Percentiles rank a stretch among this genome's conserved stretches.
phyloP scores from a whole-genome alignment of 1,140 invertebrate species.

The Maconellicoccus hirsutus region DNA sequence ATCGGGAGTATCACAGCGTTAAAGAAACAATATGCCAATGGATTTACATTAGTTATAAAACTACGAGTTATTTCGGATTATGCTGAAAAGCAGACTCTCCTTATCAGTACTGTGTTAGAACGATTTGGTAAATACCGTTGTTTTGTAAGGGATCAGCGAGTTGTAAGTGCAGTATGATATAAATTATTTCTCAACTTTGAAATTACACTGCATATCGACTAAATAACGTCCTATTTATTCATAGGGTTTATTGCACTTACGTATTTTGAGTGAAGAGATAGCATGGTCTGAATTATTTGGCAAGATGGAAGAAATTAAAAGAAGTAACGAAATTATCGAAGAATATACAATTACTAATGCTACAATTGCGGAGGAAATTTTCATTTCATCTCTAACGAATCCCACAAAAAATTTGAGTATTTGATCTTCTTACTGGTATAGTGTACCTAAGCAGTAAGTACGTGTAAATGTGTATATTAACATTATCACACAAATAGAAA shows the following conservation, averaged over 20 bases:
- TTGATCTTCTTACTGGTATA: too few relatives aligned
- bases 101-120: conserved; percentile 13
- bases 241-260: conserved; percentile 46
- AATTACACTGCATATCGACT: neutral
- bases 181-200: neutral
- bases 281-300: conserved; percentile 43
- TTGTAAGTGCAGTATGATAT: conserved; percentile 25
- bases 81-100: neutral
- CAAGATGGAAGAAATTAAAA: conserved; percentile 40
- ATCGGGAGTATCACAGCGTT: conserved; percentile 39
- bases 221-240: conserved; percentile 24
- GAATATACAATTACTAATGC: conserved; percentile 52
- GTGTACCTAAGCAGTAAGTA: too few relatives aligned
- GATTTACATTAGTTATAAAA: conserved; percentile 39
- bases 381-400: conserved; percentile 34
- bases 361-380: conserved; percentile 52
- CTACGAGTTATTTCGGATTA: conserved; percentile 18
- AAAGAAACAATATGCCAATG: conserved; percentile 38
- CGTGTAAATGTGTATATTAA: too few relatives aligned
- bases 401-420: too few relatives aligned
- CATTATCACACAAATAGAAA: too few relatives aligned
- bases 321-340: conserved; percentile 37
- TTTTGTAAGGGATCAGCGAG: conserved; percentile 28
- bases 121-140: conserved; percentile 21
- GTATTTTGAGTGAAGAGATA: conserved; percentile 35